Base-by-base conservation (phyloP, 2,888 invertebrate genomes). In the Ochropleura leucogaster region DNA sequence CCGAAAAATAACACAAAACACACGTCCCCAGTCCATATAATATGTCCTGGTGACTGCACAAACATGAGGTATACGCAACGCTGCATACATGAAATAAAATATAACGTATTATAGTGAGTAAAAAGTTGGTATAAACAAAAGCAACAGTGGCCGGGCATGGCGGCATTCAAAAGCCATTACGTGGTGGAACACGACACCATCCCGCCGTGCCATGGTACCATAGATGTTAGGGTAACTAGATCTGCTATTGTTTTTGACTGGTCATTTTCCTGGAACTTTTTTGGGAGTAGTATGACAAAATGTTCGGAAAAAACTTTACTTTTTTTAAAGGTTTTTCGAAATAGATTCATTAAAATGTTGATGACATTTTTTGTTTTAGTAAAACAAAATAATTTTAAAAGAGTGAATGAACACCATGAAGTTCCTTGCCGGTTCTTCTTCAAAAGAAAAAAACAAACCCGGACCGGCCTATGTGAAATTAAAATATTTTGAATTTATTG, bases 121-220 rank as follows among this genome's bases (percentile, higher is more conserved):
- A 81, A 81, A 79, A 78, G 79, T 72, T 82, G 46, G 20, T 80
- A 74, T 79, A 80, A 80, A 87, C 82, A 88, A 88, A 79, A 83
- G 88, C 85, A 85, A 84, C 81, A 85, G 80, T 77, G 84, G 71
- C 53, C 57, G 72, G 44, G 62, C 79, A 44, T 78, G 79, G 66
- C 44, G 60, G 40, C 86, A 88, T 87, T 88, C 85, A 80, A 83
- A 89, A 91, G 87, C 89, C 90, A 91, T 92, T 91, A 91, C 86
- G 87, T 75, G 74, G 84, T 79, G 88, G 77, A 88, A 88, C 83
- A 82, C 69, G 84, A 84, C 79, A 83, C 84, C 73, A 62, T 72
- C 68, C 42, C 47, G 77, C 70, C 69, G 47, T 63, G 64, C 68
- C 55, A 68, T 74, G 71, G 75, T 51, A 55, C 55, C 76, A 20